Evolutionary conservation across 2,113 vertebrate species (phyloP), one percentile per base, ranked within the genome.

Genomic region (Carassius carassius): DNA sequence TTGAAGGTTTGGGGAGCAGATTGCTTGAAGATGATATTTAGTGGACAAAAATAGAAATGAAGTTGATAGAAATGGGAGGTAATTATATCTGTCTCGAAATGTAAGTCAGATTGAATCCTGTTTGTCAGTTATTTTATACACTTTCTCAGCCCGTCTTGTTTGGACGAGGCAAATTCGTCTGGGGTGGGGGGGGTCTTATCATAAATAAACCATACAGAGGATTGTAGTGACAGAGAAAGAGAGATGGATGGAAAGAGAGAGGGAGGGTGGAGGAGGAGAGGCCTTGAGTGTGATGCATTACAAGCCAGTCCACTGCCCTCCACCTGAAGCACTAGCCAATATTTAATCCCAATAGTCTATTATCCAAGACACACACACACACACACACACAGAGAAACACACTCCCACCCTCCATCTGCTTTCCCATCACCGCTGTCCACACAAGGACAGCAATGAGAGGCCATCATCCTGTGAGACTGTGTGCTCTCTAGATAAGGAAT

Each of bases 51-150:
- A 90, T 88, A 89, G 87, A 89, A 88, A 90, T 83, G 88, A 87
- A 92, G 93, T 92, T 93, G 94, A 93, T 93, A 93, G 89, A 91
- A 91, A 91, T 93, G 91, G 70, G 82, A 89, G 87, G 90, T 90
- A 93, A 93, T 93, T 93, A 91, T 51, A 51, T 78, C 67, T 90
- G 83, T 92, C 92, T 93, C 91, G 91, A 89, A 82, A 91, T 92
- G 88, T 90, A 86, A 65, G 56, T 13, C 86, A 87, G 69, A 86
- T 86, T 35, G 77, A 81, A 74, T 80, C 51, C 81, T 85, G 70
- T 49, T 69, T 79, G 56, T 77, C 80, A 63, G 80, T 86, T 80
- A 29, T 72, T 80, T 54, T 72, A 73, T 51, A 37, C 3, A 21
- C 60, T 86, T 84, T 85, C 51, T 84, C 75, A 62, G 51, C 77